Base-by-base conservation (phyloP, 1,140 invertebrate genomes). In the Himalopsyche phryganea region DNA sequence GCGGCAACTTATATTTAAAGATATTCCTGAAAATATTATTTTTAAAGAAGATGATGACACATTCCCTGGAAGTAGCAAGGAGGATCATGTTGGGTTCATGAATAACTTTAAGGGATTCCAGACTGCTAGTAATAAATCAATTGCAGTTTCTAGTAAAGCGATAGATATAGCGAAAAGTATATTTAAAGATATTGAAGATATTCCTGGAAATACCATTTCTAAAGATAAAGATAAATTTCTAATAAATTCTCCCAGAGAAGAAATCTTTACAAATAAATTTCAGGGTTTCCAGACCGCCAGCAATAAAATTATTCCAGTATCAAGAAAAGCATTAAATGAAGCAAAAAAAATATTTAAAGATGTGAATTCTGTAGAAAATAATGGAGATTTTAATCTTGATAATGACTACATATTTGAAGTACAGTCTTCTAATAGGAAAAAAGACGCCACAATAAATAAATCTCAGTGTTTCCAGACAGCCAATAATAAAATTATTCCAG, bases 101-200 rank as follows among this genome's bases (percentile, higher is more conserved):
- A 41, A 17, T 17, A 19, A 32, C 3, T 35, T 35, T 33, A 13
- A 6, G 10, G 18, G 28, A 14, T 35, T 50, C 10, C 10, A n/a
- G 7, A 33, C 28, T 32, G 47, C 47, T 4, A 45, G 11, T 19
- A 45, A 45, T 17, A 45, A 45, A 17, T 2, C n/a, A 5, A 45
- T 45, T 45, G 42, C 13, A 45, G 18, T 45, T 17, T 45, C 42
- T 6, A 17, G 17, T 10, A 15, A 45, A 10, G 42, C 42, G 2
- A 15, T 45, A 4, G 11, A 38, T 7, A 46, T 1, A 45, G n/a
- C 17, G 15, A 54, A 23, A 41, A 53, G 10, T 40, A 41, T 70
- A 7, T 68, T 71, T 36, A 17, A 54, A 20, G 56, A 63, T 47
- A 28, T 60, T 54, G 54, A 28, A 3, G 23, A 5, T 28, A 9